Conservation (phyloP, 2,113 vertebrate genomes). For the Oriolus oriolus region DNA sequence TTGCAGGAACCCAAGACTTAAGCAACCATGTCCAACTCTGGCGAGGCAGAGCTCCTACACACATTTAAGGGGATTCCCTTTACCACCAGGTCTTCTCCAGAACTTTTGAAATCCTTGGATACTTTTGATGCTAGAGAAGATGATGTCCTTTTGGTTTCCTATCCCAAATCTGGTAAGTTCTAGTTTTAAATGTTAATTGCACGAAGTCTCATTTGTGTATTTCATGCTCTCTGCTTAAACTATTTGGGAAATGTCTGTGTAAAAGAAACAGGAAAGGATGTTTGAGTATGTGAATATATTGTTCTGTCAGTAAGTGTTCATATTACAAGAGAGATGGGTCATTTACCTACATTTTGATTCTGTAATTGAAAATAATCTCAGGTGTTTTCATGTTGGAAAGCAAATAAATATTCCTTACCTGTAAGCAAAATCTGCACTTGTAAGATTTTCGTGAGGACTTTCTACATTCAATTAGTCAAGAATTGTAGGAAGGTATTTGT, state of each 20-base stretch:
- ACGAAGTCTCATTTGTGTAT: background rate
- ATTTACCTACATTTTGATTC: background rate
- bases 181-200: background rate
- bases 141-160: slow-evolving; percentile 75
- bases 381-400: background rate
- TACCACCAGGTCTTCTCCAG: slow-evolving; percentile 62
- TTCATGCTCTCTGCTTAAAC: background rate
- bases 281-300: background rate
- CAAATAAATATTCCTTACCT: background rate
- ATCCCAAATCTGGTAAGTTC: slow-evolving; percentile 75
- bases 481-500: background rate
- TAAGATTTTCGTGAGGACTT: background rate
- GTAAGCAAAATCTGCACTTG: background rate
- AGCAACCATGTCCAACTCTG: background rate
- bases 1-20: background rate
- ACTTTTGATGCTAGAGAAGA: slow-evolving; percentile 73
- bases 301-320: background rate
- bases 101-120: slow-evolving; percentile 66
- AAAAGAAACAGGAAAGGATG: background rate
- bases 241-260: background rate
- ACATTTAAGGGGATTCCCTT: slow-evolving; percentile 70
- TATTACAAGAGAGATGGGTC: background rate
- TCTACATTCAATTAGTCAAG: background rate
- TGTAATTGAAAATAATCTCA: background rate
- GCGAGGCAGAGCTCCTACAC: slow-evolving; percentile 41